Evolutionary conservation across 1,140 invertebrate species (phyloP), one percentile per base, ranked within the genome.

Genomic region (Drosophila obscura): DNA sequence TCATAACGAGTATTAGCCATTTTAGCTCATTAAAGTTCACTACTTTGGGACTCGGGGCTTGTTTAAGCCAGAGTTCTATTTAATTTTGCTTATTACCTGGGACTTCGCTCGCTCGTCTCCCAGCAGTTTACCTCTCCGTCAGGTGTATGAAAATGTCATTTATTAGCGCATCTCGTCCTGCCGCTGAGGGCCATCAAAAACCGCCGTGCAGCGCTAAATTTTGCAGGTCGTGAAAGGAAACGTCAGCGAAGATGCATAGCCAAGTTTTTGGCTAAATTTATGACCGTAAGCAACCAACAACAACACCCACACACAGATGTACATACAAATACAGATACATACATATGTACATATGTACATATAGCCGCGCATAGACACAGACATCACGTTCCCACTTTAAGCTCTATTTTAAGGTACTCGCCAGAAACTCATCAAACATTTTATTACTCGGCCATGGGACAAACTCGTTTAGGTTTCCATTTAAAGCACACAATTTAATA

Each of bases 161-260:
- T 83, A 84, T 80, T 83, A 84, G 72, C 48, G 44, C 65, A 59
- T 61, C 68, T 63, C 73, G 45, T 68, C 49, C 62, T 58, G 77
- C 63, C 62, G 39, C 44, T 59, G 81, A 65, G 61, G 69, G 58
- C 71, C 65, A 84, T 65, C 80, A 83, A 74, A 69, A 75, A 67
- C 43, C 80, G 71, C 65, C 66, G 46, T 66, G 71, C 58, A 77
- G 57, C 62, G 77, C 78, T 82, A 71, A 83, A 83, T 83, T 78
- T 79, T 79, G 69, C 69, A 63, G 75, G 66, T 79, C 64, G 63
- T 82, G 80, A 82, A 82, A 75, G 77, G 72, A 71, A 72, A 72
- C 72, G 80, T 82, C 80, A 82, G 76, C 80, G 64, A 76, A 59
- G 76, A 73, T 56, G 62, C 73, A 81, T 46, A 43, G 80, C 79